Base-by-base conservation (phyloP, 1,140 invertebrate genomes). In the Papilio xuthus region DNA sequence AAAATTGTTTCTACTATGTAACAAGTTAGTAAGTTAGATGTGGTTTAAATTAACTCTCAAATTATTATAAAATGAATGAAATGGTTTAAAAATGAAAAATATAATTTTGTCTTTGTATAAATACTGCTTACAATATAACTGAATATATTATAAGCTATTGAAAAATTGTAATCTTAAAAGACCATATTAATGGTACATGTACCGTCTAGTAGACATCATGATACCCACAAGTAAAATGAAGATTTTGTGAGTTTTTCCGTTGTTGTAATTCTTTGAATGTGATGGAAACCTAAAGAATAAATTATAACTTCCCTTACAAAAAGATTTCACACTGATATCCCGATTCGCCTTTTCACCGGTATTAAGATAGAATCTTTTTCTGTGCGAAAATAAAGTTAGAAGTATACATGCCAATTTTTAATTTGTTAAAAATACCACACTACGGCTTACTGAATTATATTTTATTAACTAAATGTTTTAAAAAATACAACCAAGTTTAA, bases 1-100 rank as follows among this genome's bases (percentile, higher is more conserved):
- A 63, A 63, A 63, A 23, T 63, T 63, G 60, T 63, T 60, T 60
- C 53, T 23, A 60, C n/a, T 8, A 60, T 47, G 1, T 63, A 28
- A 63, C 23, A 63, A 28, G 3, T 28, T 63, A 8, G 12, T 63
- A 28, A 15, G 6, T 28, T 63, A 15, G 26, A 26, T 60, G 15
- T 60, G 26, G 12, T 63, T 63, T 63, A 6, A 3, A 28, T 28
- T 15, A 6, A 28, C 3, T 0, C 60, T 50, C 15, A 1, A 50
- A 18, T 50, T 13, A n/a, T n/a, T n/a, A n/a, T n/a, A 50, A 63
- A n/a, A 28, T 3, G 6, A 26, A 26, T 26, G 7, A 20, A 6
- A 56, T 56, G 13, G 9, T 44, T 44, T 44, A 44, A 13, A 10
- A 10, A 13, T 44, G 12, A 44, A 44, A 6, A 44, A 44, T 10